These are phyloP conservation scores for Hesperophylax magnus DNA, from an alignment of 1,140 invertebrate genomes.

Conservation along the genomic window DNA sequence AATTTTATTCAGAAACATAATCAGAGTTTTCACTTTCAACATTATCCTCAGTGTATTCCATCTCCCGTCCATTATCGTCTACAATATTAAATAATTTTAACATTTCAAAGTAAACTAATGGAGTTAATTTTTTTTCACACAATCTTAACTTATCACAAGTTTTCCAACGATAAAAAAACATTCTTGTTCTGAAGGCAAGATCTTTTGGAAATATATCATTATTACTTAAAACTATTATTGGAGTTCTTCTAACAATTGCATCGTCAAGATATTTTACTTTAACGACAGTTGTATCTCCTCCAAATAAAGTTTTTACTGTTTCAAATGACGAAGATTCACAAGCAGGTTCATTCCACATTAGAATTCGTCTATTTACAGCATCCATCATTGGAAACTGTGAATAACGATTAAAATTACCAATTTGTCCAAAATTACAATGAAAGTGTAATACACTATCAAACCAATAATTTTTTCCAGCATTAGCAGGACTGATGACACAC, in stretches of 20 bases:
- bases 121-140: too few species aligned
- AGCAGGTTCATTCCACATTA: slow-evolving; percentile 60
- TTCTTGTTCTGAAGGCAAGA: background rate
- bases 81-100: too few species aligned
- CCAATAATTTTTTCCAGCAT: slow-evolving; percentile 58
- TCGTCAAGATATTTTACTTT: background rate
- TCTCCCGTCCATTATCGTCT: too few species aligned
- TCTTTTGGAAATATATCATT: slow-evolving; percentile 11
- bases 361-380: slow-evolving; percentile 57
- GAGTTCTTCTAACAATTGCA: background rate
- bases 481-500: slow-evolving; percentile 47
- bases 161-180: background rate
- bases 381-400: slow-evolving; percentile 60
- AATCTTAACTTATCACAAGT: too few species aligned
- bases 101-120: too few species aligned
- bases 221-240: background rate
- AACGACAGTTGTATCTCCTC: background rate
- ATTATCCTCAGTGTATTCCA: too few species aligned
- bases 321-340: slow-evolving; percentile 53
- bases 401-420: slow-evolving; percentile 61
- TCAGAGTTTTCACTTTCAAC: too few species aligned
- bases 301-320: slow-evolving; percentile 54
- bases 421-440: slow-evolving; percentile 59
- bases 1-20: too few species aligned
- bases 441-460: slow-evolving; percentile 37